A percentile compares a stretch with the other conserved stretches of the same genome.
These are phyloP conservation scores for Drosophila prostipennis DNA, from an alignment of 2,888 invertebrate species.

Conservation along the genomic window DNA sequence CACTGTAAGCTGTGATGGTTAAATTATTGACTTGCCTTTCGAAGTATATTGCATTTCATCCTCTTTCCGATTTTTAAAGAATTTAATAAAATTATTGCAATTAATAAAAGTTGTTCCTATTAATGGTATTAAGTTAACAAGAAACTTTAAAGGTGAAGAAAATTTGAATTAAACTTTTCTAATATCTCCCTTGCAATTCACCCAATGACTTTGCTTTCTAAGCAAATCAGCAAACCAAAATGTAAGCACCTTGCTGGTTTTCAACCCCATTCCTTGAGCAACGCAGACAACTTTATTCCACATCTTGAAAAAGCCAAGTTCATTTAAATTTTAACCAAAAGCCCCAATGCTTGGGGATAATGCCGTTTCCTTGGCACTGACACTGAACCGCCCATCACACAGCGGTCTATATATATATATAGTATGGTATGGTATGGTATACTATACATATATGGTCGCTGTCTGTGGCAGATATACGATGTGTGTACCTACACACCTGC, in stretches of 20 bases:
- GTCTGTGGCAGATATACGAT: slow-evolving; percentile 26
- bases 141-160: too few relatives aligned
- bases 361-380: slow-evolving; percentile 47
- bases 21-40: too few relatives aligned
- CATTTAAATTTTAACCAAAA: slow-evolving; percentile 63
- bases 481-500: slow-evolving; percentile 61
- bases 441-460: slow-evolving; percentile 13
- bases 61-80: not conserved
- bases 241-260: slow-evolving; percentile 12
- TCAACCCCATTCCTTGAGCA: not conserved
- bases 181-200: too few relatives aligned
- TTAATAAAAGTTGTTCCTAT: too few relatives aligned
- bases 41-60: not conserved
- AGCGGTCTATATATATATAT: not conserved
- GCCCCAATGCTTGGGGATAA: slow-evolving; percentile 61
- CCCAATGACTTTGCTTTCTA: not conserved
- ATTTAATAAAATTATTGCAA: too few relatives aligned
- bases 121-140: too few relatives aligned
- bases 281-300: slow-evolving; percentile 2
- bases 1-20: too few relatives aligned
- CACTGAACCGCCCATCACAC: slow-evolving; percentile 16
- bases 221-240: not conserved
- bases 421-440: not conserved
- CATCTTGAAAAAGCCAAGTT: slow-evolving; percentile 48
- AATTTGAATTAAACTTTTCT: too few relatives aligned